Percentiles rank a stretch among this genome's conserved stretches.
Conservation (phyloP, 2,113 vertebrate species). For the Ancistrus triradiatus region DNA sequence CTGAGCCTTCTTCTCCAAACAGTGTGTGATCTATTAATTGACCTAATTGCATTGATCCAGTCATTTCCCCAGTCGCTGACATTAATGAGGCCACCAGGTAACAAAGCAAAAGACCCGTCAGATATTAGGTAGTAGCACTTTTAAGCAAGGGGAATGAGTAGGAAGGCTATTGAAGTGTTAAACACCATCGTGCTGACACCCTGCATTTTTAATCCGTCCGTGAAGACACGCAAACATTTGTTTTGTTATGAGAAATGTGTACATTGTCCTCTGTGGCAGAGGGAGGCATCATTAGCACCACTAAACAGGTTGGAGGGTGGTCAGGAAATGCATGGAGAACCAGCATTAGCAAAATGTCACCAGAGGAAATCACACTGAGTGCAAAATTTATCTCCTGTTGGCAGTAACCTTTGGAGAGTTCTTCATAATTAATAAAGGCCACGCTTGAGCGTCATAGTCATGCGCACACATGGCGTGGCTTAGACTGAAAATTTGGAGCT, state of each 20-base stretch:
- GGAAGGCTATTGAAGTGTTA: conserved; percentile 35
- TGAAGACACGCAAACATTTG: background rate
- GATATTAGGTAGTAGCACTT: conserved; percentile 24
- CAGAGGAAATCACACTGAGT: conserved; percentile 38
- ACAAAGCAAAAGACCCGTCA: conserved; percentile 28
- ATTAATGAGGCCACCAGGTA: conserved; percentile 36
- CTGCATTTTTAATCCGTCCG: conserved; percentile 27
- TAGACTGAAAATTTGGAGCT: background rate
- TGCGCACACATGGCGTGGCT: background rate
- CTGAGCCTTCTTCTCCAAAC: no score
- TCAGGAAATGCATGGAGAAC: conserved; percentile 34
- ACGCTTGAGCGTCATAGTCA: conserved; percentile 13
- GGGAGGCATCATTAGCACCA: conserved; percentile 40
- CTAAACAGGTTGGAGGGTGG: conserved; percentile 39
- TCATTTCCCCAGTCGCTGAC: conserved; percentile 8
- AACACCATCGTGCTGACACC: conserved; percentile 25
- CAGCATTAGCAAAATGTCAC: conserved; percentile 38
- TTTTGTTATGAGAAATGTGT: conserved; percentile 1
- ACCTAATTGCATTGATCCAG: conserved; percentile 23
- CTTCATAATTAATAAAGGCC: conserved; percentile 50
- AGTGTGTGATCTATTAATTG: conserved; percentile 31
- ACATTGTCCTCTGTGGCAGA: conserved; percentile 16
- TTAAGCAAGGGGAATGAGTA: background rate
- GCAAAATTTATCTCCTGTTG: conserved; percentile 43
- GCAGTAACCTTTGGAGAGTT: conserved; percentile 27